Evolutionary conservation across 2,113 vertebrate species (phyloP).

Genomic region (Antechinus stuartii): DNA sequence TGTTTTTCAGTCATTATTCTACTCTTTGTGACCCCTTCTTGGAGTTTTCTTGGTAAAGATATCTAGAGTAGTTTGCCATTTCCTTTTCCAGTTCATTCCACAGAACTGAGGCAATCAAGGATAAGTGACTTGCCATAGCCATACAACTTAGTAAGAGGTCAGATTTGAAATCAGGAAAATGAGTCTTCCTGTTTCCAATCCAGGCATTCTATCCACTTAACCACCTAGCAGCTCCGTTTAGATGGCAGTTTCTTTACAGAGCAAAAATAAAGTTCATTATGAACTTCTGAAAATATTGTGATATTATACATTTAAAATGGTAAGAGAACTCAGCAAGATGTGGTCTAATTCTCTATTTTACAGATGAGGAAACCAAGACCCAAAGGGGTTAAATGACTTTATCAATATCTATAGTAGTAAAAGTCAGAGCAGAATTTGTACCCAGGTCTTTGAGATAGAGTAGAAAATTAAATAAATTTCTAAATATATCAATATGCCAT

Average conservation of each 20-base stretch:
- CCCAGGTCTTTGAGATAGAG: conserved; percentile 6
- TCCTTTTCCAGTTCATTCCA: neutral
- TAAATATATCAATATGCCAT: neutral
- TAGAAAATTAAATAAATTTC: conserved; percentile 26
- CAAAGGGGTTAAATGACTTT: neutral
- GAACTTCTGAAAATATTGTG: neutral
- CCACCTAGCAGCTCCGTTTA: neutral
- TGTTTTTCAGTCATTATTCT: neutral
- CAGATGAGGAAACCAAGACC: neutral
- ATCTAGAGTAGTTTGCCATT: neutral
- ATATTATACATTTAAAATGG: neutral
- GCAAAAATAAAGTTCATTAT: neutral
- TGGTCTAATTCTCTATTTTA: neutral
- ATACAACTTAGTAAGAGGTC: neutral
- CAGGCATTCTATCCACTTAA: no score
- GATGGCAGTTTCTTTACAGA: neutral
- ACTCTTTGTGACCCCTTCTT: neutral
- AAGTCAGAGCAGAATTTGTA: neutral
- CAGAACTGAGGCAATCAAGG: neutral
- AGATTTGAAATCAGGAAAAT: neutral
- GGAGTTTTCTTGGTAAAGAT: neutral
- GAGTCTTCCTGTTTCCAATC: neutral
- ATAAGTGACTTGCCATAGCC: neutral
- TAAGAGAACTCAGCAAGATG: neutral
- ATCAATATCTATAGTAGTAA: neutral